Evolutionary conservation across 2,888 invertebrate genomes (phyloP).

Genomic region (Axea sp.): DNA sequence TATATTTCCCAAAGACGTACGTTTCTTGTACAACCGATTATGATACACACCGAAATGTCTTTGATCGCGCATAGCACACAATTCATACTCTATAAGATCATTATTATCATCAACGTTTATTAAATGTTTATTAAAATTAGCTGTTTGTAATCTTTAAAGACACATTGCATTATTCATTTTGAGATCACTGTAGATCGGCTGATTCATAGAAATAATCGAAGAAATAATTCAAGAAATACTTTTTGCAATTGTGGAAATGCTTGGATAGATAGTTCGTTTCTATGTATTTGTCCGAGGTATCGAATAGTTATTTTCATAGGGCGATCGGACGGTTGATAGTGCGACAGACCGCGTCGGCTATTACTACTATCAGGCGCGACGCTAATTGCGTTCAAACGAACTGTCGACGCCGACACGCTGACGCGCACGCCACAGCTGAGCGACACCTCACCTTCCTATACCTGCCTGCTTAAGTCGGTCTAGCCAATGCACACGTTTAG

Average conservation of each 20-base stretch:
- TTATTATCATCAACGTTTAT: no score
- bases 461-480: constrained; percentile 53
- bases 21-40: no score
- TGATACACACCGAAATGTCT: no score
- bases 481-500: constrained; percentile 74
- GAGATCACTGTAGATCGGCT: no score
- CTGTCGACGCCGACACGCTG: constrained; percentile 75
- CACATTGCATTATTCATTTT: no score
- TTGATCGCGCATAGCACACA: no score
- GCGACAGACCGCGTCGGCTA: constrained; percentile 67
- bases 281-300: constrained; percentile 17
- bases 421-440: constrained; percentile 61
- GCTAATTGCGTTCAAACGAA: constrained; percentile 78
- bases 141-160: no score
- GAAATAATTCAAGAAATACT: no score
- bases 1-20: no score
- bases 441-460: constrained; percentile 53
- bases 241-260: background rate
- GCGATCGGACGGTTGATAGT: constrained; percentile 69
- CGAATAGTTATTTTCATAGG: constrained; percentile 69
- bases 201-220: no score
- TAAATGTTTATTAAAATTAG: no score
- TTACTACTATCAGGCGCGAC: constrained; percentile 71
- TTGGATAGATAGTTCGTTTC: constrained; percentile 4
- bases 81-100: no score